Percentiles rank a stretch among this genome's conserved stretches.
Evolutionary conservation across 2,113 vertebrate genomes (phyloP).

Genomic region (Rattus rattus): DNA sequence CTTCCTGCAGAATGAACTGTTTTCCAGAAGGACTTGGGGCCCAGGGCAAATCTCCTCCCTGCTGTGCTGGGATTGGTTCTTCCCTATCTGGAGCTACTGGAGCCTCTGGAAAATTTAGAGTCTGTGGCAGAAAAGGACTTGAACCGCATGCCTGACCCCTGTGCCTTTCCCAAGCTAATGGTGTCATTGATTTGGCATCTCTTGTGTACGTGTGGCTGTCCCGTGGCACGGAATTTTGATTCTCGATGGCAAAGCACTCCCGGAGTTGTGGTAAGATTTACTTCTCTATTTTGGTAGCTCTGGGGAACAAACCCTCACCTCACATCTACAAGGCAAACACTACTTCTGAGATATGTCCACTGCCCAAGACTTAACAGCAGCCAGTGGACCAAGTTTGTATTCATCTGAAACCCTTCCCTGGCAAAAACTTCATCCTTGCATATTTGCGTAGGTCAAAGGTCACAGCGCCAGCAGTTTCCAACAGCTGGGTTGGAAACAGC

Average conservation of each 20-base stretch:
- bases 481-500: constrained; percentile 36
- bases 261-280: not conserved
- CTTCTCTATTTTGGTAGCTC: not conserved
- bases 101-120: not conserved
- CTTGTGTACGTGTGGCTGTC: not conserved
- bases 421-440: constrained; percentile 30
- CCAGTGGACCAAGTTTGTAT: not conserved
- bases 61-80: not conserved
- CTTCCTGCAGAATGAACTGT: not conserved
- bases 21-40: not conserved
- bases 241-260: too few species aligned
- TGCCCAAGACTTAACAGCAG: too few species aligned
- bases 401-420: constrained; percentile 1
- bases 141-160: too few species aligned
- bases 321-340: not conserved
- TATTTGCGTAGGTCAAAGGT: not conserved
- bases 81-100: not conserved
- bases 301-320: not conserved
- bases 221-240: not conserved
- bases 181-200: not conserved
- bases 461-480: constrained; percentile 9
- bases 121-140: not conserved
- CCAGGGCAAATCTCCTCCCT: not conserved
- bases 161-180: not conserved
- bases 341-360: too few species aligned